Evolutionary conservation across 2,113 vertebrate species (phyloP), one percentile per base, ranked within the genome.

Genomic region (Neoarius graeffei): DNA sequence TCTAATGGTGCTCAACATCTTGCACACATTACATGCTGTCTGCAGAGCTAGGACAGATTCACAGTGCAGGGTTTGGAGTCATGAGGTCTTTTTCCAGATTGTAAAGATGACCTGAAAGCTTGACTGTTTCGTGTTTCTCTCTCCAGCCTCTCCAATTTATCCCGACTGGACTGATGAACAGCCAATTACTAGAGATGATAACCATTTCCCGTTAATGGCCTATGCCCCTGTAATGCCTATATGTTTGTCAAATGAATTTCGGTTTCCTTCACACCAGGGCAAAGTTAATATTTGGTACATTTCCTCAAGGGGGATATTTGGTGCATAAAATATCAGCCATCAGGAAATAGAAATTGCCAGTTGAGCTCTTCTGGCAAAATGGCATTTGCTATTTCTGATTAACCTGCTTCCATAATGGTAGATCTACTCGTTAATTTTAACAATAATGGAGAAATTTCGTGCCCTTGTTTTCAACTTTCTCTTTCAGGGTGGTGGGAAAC

Each of bases 341-440:
- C 50, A 60, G 10, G n/a, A 88, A 82, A 74, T 17, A 64, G 59
- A 84, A 83, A 86, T 67, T 77, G 74, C 27, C 0, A 23, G 35
- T 57, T 20, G 8, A 59, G 27, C 82, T 85, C 52, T 27, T 60
- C 76, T 42, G 74, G 42, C 69, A 85, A 86, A 85, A 89, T 86
- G 57, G 84, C 76, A 83, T 86, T 57, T 54, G 56, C 86, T 83
- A 89, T 88, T 91, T 89, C 88, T 92, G 91, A 94, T 94, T 93
- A 92, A 93, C 88, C 4, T 86, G 77, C 81, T 82, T 86, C 89
- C 90, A 82, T 92, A 88, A 91, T 50, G 88, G 92, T 57, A 87
- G 89, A 88, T 87, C 83, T 86, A 90, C 90, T 93, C 82, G 71
- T 93, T 92, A 91, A 83, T 87, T 92, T 85, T 60, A 74, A 57